phyloP scores from a whole-genome alignment of 2,797 vertebrate species.

The Chanos chanos region DNA sequence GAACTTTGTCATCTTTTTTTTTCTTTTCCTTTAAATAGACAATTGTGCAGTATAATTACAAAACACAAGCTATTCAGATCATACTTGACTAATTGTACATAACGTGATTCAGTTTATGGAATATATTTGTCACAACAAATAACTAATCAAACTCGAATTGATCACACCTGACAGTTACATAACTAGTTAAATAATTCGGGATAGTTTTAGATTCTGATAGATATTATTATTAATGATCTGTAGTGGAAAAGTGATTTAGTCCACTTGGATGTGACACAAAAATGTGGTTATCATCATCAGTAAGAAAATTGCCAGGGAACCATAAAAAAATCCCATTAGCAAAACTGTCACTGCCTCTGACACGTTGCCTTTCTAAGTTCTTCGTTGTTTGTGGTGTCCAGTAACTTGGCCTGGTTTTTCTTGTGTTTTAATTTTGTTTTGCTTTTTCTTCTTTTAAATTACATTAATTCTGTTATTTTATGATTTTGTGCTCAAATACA shows the following conservation, averaged over 20 bases:
- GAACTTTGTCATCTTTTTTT: no score
- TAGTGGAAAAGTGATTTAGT: slow-evolving; percentile 72
- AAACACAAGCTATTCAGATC: no score
- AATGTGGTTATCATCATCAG: slow-evolving; percentile 75
- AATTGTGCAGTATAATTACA: no score
- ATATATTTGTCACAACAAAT: no score
- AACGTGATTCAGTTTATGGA: no score
- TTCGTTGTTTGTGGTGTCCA: slow-evolving; percentile 64
- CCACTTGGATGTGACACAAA: slow-evolving; percentile 72
- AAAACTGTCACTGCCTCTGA: slow-evolving; percentile 71
- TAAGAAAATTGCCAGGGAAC: slow-evolving; percentile 74
- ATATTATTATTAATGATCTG: slow-evolving; percentile 65
- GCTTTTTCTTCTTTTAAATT: slow-evolving; percentile 21
- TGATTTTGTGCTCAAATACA: no score
- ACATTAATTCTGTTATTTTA: slow-evolving; percentile 24
- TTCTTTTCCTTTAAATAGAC: no score
- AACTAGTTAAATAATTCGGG: no score
- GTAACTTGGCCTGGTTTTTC: slow-evolving; percentile 75
- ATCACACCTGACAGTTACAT: no score
- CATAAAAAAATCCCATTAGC: slow-evolving; percentile 73
- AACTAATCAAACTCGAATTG: no score
- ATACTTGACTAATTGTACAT: no score
- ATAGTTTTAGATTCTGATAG: no score
- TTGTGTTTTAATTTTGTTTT: slow-evolving; percentile 52
- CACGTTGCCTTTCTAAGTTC: slow-evolving; percentile 64